Evolutionary conservation across 2,113 vertebrate species (phyloP).

Genomic region (Prionailurus bengalensis): DNA sequence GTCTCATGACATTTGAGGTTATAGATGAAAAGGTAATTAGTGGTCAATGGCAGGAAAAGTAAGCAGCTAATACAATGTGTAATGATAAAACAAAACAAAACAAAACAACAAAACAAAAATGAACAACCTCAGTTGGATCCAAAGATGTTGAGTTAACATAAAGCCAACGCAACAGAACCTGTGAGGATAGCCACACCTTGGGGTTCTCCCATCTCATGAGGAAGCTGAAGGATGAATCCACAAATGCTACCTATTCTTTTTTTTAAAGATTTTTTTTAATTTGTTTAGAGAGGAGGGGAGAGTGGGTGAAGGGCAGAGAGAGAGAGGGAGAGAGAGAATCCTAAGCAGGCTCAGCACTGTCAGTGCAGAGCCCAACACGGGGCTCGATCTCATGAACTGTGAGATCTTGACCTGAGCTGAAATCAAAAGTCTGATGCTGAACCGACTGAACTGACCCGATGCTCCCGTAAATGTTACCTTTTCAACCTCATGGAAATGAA

Average conservation of each 20-base stretch:
- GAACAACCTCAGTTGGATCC: background rate
- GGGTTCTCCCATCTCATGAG: background rate
- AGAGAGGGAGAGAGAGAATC: no score
- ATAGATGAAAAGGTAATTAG: slow-evolving; percentile 41
- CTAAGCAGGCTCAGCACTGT: no score
- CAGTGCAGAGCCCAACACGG: no score
- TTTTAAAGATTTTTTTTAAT: no score
- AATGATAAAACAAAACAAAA: background rate
- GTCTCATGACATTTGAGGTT: background rate
- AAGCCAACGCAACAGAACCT: background rate
- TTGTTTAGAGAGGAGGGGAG: no score
- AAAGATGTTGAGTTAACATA: background rate
- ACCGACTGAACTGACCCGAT: no score
- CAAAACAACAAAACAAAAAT: background rate
- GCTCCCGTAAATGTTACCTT: accelerated
- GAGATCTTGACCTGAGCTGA: no score
- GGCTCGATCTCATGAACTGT: no score
- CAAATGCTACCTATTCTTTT: background rate
- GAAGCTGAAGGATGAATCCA: background rate
- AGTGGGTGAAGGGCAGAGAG: no score
- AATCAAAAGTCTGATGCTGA: no score
- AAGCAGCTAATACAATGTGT: background rate
- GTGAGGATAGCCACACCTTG: background rate
- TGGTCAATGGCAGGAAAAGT: slow-evolving; percentile 47
- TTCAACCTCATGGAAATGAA: background rate